Evolutionary conservation across 2,888 invertebrate genomes (phyloP), one percentile per base, ranked within the genome.

Genomic region (Anoplius nigerrimus): DNA sequence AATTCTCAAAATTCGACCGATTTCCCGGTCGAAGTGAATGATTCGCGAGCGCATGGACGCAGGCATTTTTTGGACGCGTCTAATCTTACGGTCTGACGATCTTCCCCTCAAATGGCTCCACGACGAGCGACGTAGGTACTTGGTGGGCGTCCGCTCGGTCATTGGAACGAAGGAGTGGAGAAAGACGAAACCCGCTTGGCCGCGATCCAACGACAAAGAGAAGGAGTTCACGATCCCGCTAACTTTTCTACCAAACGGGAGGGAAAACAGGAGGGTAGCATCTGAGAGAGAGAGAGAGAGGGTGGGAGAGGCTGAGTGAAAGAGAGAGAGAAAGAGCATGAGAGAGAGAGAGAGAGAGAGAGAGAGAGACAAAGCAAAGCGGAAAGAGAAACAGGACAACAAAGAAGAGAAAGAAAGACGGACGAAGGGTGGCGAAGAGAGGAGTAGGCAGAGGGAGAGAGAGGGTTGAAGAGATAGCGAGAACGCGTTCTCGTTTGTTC

Each of bases 141-240:
- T 3, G 34, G 67, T 27, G 56, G 62, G 65, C 15, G 22, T 42
- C 27, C 27, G 42, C n/a, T 27, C 21, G 46, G 66, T 71, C 66
- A 71, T 61, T 62, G 65, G 52, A 55, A 58, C 66, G 62, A 34
- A 48, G n/a, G 4, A 34, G 34, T 53, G 43, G 62, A 60, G 66
- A 67, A 75, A 69, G 53, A 69, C 67, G 66, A 73, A 73, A 75
- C 71, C 64, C 58, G 71, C 57, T 74, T 74, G 75, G 74, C 75
- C 59, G 22, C 48, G 66, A 22, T 71, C 74, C 75, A 75, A 60
- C 62, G 62, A 34, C 69, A 52, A 63, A 67, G 60, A 21, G 55
- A 69, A 73, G 60, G 66, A 73, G 61, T 53, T 71, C 65, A 13
- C 69, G 71, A 43, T 66, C 64, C 74, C 65, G 74, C 69, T 68